Evolutionary conservation across 2,113 vertebrate genomes (phyloP).

Genomic region (Lanius ludovicianus): DNA sequence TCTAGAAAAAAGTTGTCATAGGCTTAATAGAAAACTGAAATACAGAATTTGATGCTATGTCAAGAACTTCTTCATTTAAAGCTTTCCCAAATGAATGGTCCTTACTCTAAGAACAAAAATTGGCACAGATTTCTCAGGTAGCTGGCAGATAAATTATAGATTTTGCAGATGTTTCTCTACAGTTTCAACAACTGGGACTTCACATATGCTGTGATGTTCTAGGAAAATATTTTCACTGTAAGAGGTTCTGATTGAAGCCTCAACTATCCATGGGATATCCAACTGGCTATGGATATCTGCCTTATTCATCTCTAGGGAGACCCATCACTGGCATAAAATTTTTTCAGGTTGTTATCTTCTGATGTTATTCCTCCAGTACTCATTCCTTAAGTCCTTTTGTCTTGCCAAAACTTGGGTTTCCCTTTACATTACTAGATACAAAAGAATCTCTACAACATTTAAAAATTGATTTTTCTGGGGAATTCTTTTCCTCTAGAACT

Average conservation of each 20-base stretch:
- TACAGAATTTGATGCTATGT: neutral
- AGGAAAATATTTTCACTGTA: neutral
- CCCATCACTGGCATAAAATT: neutral
- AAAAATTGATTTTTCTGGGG: neutral
- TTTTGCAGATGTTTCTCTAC: neutral
- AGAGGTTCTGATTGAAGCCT: neutral
- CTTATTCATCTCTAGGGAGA: neutral
- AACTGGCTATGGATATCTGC: neutral
- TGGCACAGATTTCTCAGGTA: neutral
- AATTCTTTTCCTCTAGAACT: neutral
- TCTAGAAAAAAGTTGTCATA: neutral
- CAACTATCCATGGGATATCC: neutral
- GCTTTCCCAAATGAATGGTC: neutral
- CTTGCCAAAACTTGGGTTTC: neutral
- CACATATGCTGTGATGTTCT: neutral
- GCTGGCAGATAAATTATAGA: neutral
- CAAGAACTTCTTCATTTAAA: neutral
- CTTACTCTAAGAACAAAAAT: neutral
- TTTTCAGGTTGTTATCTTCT: neutral
- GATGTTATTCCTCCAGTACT: neutral
- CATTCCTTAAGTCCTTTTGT: neutral
- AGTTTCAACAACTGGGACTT: neutral
- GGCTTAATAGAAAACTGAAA: neutral
- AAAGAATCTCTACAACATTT: neutral
- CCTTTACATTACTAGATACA: neutral